phyloP scores from a whole-genome alignment of 2,888 invertebrate genomes.

The Helicoverpa assulta region DNA sequence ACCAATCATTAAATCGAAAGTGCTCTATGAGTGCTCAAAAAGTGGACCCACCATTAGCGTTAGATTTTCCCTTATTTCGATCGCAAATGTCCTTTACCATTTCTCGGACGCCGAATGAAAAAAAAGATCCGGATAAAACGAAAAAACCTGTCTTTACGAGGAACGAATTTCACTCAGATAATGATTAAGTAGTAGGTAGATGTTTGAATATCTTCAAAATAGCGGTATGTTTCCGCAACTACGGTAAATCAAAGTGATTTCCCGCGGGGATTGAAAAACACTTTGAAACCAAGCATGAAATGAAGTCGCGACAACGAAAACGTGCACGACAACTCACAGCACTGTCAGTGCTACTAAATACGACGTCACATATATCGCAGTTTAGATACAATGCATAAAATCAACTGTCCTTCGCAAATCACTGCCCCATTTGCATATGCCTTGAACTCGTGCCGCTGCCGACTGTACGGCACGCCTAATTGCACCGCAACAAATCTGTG shows the following conservation, averaged over 20 bases:
- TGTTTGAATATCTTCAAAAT: neutral
- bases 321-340: neutral
- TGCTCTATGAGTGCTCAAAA: slow-evolving; percentile 37
- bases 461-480: slow-evolving; percentile 54
- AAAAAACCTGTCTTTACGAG: slow-evolving; percentile 8
- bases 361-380: slow-evolving; percentile 28
- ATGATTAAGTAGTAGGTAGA: neutral
- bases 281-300: neutral
- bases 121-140: slow-evolving; percentile 19
- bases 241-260: slow-evolving; percentile 3
- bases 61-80: slow-evolving; percentile 34
- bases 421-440: slow-evolving; percentile 54
- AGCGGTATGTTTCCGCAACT: slow-evolving; percentile 1
- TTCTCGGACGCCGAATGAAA: slow-evolving; percentile 26
- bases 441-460: slow-evolving; percentile 52
- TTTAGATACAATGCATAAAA: slow-evolving; percentile 56
- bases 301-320: slow-evolving; percentile 8
- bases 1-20: slow-evolving; percentile 40
- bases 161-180: neutral
- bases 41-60: slow-evolving; percentile 37
- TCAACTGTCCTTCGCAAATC: slow-evolving; percentile 58
- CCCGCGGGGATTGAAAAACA: neutral
- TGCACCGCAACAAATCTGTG: slow-evolving; percentile 59
- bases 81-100: slow-evolving; percentile 37
- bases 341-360: slow-evolving; percentile 23